phyloP scores from a whole-genome alignment of 1,140 invertebrate species.

The Probaryconus sp. region DNA sequence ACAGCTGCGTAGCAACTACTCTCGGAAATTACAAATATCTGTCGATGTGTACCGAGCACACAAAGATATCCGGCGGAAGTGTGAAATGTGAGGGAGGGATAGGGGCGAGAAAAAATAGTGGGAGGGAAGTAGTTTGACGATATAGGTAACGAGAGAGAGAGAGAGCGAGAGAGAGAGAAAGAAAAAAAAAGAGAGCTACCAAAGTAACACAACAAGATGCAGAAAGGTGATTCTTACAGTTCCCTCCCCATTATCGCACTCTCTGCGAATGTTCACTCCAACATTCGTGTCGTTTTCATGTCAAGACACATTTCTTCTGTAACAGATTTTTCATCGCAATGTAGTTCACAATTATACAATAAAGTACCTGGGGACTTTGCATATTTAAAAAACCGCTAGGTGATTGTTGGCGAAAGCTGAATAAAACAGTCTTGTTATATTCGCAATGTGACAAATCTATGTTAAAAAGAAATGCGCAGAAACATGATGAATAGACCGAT shows the following conservation, averaged over 20 bases:
- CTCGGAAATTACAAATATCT: slow-evolving; percentile 30
- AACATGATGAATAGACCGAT: slow-evolving; percentile 22
- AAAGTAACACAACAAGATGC: slow-evolving; percentile 4
- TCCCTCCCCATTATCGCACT: slow-evolving; percentile 8
- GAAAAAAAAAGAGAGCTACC: too few species aligned
- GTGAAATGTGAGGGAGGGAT: neutral
- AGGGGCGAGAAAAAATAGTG: neutral
- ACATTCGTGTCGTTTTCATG: slow-evolving; percentile 1
- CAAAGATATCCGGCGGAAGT: neutral
- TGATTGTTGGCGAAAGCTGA: slow-evolving; percentile 24
- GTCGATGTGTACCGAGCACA: too few species aligned
- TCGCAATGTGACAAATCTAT: too few species aligned
- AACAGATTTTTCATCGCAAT: slow-evolving; percentile 18
- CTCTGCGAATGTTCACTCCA: neutral
- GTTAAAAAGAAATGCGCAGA: slow-evolving; percentile 15
- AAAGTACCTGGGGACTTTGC: neutral
- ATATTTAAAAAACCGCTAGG: slow-evolving; percentile 2
- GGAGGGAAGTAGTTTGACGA: neutral
- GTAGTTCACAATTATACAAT: slow-evolving; percentile 37
- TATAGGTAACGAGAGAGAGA: neutral
- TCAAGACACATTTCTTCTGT: slow-evolving; percentile 29
- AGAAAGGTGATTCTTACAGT: slow-evolving; percentile 12
- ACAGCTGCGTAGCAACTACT: slow-evolving; percentile 26
- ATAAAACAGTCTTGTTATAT: slow-evolving; percentile 14
- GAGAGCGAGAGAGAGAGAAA: neutral